These are phyloP conservation scores for Plagiodera versicolora DNA, from an alignment of 2,888 invertebrate species.

Conservation along the genomic window DNA sequence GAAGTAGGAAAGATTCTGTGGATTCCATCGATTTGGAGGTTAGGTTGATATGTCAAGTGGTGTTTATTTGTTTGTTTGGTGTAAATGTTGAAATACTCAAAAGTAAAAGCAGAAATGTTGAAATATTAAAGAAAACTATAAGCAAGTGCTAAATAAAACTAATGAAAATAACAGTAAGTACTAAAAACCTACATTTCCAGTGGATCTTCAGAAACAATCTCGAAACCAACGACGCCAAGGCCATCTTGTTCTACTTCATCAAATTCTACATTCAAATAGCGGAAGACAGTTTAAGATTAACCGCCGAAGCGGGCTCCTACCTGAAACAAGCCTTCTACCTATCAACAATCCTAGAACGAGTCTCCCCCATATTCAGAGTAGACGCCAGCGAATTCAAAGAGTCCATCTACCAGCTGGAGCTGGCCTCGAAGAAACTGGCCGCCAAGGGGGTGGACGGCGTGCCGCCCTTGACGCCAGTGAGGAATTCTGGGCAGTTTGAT, in stretches of 20 bases:
- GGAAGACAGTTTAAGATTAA: constrained; percentile 64
- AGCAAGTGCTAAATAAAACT: no score
- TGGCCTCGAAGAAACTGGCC: constrained; percentile 17
- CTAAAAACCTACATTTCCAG: constrained; percentile 15
- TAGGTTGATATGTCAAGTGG: constrained; percentile 42
- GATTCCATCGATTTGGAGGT: constrained; percentile 62
- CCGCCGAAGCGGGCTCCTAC: constrained; percentile 67
- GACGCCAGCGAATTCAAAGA: constrained; percentile 41
- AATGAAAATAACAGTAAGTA: no score
- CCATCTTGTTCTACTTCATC: constrained; percentile 70
- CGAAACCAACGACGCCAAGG: constrained; percentile 62
- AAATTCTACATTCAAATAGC: constrained; percentile 74
- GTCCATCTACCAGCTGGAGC: constrained; percentile 31
- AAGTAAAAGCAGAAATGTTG: no score
- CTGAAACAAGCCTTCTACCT: constrained; percentile 72
- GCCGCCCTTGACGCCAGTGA: constrained; percentile 33
- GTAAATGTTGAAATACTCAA: no score
- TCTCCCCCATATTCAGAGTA: constrained; percentile 58
- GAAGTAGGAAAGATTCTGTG: constrained; percentile 30
- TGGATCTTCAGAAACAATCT: constrained; percentile 52
- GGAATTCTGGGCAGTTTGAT: constrained; percentile 33
- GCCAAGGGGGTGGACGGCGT: constrained; percentile 17
- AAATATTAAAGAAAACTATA: no score
- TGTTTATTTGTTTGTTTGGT: no score
- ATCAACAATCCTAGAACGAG: constrained; percentile 62